Evolutionary conservation across 2,797 vertebrate genomes (phyloP), one percentile per base, ranked within the genome.

Genomic region (Myotis vivesi): DNA sequence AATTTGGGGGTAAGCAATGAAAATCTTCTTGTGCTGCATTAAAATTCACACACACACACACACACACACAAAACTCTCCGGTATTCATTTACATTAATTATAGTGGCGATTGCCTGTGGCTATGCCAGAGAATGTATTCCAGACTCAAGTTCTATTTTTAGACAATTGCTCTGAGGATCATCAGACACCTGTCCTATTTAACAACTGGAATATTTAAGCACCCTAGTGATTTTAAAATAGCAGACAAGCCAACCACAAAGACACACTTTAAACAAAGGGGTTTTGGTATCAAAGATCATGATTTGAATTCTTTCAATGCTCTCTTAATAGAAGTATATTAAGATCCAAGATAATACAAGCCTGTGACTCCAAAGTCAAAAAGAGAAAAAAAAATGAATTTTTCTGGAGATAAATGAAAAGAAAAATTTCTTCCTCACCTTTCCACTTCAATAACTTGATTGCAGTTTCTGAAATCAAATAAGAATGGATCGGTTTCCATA

Each of bases 121-220:
- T 97, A 94, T 87, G 93, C 41, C 79, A 92, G 87, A 97, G 90
- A 96, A 97, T 91, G 87, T 95, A 97, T 95, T 98, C 96, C 89
- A 97, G 93, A 79, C 73, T 97, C 83, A 8, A 90, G 55, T 96
- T 97, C 97, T 98, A 97, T 98, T 97, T 97, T 98, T 97, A 97
- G 95, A 92, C 2, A 23, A n/a, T 46, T 95, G 46, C 51, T 97
- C 86, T 97, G 94, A 95, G 95, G 81, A 94, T 89, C 83, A 87
- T 91, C 92, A 97, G 95, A 94, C 44, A 9, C 6, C 38, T 95
- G 80, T 92, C 89, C 62, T 94, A 84, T 73, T 59, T 86, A 97
- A 53, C 16, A 64, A 83, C 51, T 92, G 86, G 38, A 97, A 84
- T 49, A 87, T n/a, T 84, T 95, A 94, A 95, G 75, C 94, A 94